Percentiles rank a stretch among this genome's conserved stretches.
Conservation (phyloP, 2,888 invertebrate genomes). For the Catocala nupta region DNA sequence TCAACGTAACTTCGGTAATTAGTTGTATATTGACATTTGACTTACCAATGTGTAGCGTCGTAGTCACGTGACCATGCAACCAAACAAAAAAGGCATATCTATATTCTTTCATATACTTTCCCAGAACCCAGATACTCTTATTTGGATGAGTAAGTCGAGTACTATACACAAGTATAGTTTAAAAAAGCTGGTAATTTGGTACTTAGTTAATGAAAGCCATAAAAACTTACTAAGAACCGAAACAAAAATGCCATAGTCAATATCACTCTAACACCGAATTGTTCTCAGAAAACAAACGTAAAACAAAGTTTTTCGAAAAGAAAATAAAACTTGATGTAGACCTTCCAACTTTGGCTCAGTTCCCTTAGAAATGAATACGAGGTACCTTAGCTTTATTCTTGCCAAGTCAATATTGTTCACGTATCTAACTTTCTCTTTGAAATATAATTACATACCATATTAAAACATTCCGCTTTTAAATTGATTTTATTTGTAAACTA, state of each 20-base stretch:
- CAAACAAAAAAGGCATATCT: too few relatives aligned
- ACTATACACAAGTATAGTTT: background rate
- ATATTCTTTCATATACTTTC: too few relatives aligned
- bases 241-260: slow-evolving; percentile 24
- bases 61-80: too few relatives aligned
- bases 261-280: slow-evolving; percentile 29
- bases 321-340: slow-evolving; percentile 44
- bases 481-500: too few relatives aligned
- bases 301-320: slow-evolving; percentile 45
- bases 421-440: slow-evolving; percentile 20
- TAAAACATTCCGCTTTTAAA: too few relatives aligned
- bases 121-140: too few relatives aligned
- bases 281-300: slow-evolving; percentile 36
- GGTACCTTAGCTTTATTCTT: slow-evolving; percentile 15
- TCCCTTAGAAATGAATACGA: slow-evolving; percentile 41
- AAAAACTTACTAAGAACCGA: slow-evolving; percentile 28
- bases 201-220: slow-evolving; percentile 30
- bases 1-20: too few relatives aligned
- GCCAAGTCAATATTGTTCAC: slow-evolving; percentile 28
- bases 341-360: slow-evolving; percentile 45
- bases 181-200: slow-evolving; percentile 15
- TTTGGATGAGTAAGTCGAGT: background rate
- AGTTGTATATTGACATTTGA: too few relatives aligned
- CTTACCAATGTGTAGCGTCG: too few relatives aligned
- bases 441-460: too few relatives aligned